Percentiles rank a stretch among this genome's conserved stretches.
These are phyloP conservation scores for Rhagium mordax DNA, from an alignment of 2,888 invertebrate species.

Conservation along the genomic window DNA sequence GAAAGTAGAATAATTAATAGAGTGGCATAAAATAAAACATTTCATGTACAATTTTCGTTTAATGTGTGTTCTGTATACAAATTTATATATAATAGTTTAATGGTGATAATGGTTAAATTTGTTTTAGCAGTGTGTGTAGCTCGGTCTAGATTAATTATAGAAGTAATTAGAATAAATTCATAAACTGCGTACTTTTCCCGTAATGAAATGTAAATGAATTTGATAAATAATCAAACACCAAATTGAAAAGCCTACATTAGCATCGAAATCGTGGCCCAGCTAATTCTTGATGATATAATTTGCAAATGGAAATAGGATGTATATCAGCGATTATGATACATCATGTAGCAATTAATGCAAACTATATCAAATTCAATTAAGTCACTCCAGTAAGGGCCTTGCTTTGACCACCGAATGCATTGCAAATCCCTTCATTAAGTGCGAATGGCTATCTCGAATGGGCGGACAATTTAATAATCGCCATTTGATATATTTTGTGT, in stretches of 20 bases:
- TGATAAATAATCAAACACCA: constrained; percentile 55
- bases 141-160: constrained; percentile 32
- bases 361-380: constrained; percentile 67
- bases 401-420: constrained; percentile 64
- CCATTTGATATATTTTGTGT: not conserved
- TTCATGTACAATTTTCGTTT: not conserved
- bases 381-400: constrained; percentile 55
- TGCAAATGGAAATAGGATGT: constrained; percentile 60
- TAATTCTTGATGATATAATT: constrained; percentile 56
- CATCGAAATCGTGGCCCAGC: constrained; percentile 40
- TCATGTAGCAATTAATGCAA: constrained; percentile 65
- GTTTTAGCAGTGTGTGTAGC: not conserved
- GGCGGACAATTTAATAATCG: constrained; percentile 32
- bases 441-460: constrained; percentile 33
- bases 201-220: constrained; percentile 55
- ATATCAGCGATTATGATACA: constrained; percentile 63
- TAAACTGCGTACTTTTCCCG: constrained; percentile 25
- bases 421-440: constrained; percentile 63
- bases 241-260: constrained; percentile 54
- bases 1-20: not conserved
- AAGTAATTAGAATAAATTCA: constrained; percentile 42
- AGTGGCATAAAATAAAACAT: not conserved
- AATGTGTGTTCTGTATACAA: not conserved
- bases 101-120: constrained; percentile 9
- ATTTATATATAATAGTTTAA: constrained; percentile 1